Evolutionary conservation across 2,888 invertebrate species (phyloP).

Genomic region (Galerucella calmariensis): DNA sequence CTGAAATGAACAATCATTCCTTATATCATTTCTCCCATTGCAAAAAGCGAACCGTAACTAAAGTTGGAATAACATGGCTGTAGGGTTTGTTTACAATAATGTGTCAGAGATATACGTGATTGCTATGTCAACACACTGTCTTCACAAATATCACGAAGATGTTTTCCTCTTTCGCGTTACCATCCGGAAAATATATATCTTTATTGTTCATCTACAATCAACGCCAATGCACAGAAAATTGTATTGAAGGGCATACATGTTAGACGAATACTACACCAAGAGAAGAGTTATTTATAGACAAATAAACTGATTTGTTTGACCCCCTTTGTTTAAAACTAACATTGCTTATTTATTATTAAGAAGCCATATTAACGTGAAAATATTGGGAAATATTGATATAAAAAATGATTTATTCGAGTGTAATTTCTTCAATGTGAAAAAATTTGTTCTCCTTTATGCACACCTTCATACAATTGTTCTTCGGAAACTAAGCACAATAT

Average conservation of each 20-base stretch:
- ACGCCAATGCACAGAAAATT: constrained; percentile 10
- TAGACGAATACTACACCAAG: too few species aligned
- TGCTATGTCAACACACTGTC: constrained; percentile 58
- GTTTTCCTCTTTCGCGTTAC: constrained; percentile 46
- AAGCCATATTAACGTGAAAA: too few species aligned
- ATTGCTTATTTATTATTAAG: too few species aligned
- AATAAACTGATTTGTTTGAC: too few species aligned
- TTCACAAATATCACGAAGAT: constrained; percentile 51
- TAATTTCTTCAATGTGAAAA: too few species aligned
- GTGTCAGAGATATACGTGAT: constrained; percentile 57
- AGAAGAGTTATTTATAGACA: too few species aligned
- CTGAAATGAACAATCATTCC: background rate
- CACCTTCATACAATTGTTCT: too few species aligned
- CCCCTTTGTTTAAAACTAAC: too few species aligned
- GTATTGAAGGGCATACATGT: constrained; percentile 18
- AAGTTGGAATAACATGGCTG: constrained; percentile 20
- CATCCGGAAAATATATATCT: constrained; percentile 29
- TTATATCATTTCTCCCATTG: background rate
- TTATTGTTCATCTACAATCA: constrained; percentile 19
- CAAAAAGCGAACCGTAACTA: background rate
- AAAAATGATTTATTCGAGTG: too few species aligned
- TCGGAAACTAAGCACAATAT: too few species aligned
- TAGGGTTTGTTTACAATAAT: constrained; percentile 56
- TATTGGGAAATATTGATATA: too few species aligned
- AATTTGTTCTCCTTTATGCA: too few species aligned